Evolutionary conservation across 2,113 vertebrate species (phyloP).

Genomic region (Ranitomeya imitator): DNA sequence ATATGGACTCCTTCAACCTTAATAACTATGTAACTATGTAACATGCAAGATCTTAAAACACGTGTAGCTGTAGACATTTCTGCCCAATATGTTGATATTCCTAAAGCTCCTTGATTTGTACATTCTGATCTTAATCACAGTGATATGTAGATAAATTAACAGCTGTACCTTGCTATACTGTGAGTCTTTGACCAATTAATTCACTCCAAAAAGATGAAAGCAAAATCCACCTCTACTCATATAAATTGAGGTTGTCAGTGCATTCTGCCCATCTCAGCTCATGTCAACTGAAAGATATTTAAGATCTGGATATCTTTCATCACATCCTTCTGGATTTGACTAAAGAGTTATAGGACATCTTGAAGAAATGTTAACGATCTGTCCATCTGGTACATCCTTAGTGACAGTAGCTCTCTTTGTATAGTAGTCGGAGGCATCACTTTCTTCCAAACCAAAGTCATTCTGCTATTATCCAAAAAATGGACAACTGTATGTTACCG

Average conservation of each 20-base stretch:
- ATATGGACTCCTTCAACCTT: too few species aligned
- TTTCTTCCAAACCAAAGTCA: not conserved
- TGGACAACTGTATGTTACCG: not conserved
- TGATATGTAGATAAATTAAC: constrained; percentile 10
- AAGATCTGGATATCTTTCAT: constrained; percentile 1
- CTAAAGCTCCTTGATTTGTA: too few species aligned
- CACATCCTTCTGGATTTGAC: not conserved
- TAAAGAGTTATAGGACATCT: constrained; percentile 15
- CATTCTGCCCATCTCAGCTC: constrained; percentile 6
- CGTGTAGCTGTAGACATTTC: not conserved
- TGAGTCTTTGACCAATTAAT: constrained; percentile 20
- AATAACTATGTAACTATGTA: too few species aligned
- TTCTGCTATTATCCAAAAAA: not conserved
- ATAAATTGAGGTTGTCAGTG: constrained; percentile 6
- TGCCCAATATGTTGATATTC: not conserved
- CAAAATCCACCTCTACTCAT: constrained; percentile 16
- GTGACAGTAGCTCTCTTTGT: not conserved
- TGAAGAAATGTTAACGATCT: not conserved
- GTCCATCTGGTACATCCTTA: not conserved
- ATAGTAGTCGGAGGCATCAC: not conserved
- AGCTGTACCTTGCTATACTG: not conserved
- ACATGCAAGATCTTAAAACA: not conserved
- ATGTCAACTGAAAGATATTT: constrained; percentile 15
- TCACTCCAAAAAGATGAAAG: constrained; percentile 18
- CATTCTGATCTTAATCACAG: not conserved